These are phyloP conservation scores for Sebastes fasciatus DNA, from an alignment of 2,113 vertebrate genomes.

Conservation along the genomic window DNA sequence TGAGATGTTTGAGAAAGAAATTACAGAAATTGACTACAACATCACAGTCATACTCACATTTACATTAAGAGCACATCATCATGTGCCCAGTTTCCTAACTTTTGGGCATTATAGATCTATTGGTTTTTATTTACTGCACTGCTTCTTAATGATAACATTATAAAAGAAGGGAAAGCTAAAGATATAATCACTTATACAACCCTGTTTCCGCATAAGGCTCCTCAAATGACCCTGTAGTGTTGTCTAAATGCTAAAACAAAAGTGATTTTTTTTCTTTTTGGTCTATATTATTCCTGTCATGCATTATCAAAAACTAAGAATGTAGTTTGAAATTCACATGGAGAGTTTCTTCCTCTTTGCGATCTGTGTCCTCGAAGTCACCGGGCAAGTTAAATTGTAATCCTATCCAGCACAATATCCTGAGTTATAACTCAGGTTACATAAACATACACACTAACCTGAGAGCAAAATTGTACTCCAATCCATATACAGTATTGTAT, in stretches of 20 bases:
- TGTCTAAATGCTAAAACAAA: constrained; percentile 27
- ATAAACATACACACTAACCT: constrained; percentile 80
- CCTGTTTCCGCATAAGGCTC: constrained; percentile 82
- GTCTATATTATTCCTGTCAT: constrained; percentile 59
- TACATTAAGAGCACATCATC: constrained; percentile 77
- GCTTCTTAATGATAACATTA: constrained; percentile 58
- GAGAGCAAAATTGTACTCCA: constrained; percentile 78
- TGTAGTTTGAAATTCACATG: constrained; percentile 45
- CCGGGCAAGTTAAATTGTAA: constrained; percentile 50
- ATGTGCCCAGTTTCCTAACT: constrained; percentile 70
- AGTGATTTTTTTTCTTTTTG: constrained; percentile 40
- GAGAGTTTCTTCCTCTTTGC: constrained; percentile 40
- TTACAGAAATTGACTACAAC: constrained; percentile 76
- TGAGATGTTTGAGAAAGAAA: constrained; percentile 72
- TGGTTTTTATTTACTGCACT: constrained; percentile 54
- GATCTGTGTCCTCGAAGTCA: constrained; percentile 44
- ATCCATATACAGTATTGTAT: constrained; percentile 71
- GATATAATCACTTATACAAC: constrained; percentile 66
- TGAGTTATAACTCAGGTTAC: constrained; percentile 77
- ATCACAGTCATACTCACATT: constrained; percentile 82
- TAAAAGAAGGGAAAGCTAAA: constrained; percentile 65
- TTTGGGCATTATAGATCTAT: constrained; percentile 54
- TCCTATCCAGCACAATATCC: constrained; percentile 67
- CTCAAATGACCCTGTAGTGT: constrained; percentile 78
- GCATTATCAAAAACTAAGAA: constrained; percentile 61